These are phyloP conservation scores for Aurelia sp. DNA, from an alignment of 30 jellyfish, hydroid and myxozoan species.

Conservation along the genomic window DNA sequence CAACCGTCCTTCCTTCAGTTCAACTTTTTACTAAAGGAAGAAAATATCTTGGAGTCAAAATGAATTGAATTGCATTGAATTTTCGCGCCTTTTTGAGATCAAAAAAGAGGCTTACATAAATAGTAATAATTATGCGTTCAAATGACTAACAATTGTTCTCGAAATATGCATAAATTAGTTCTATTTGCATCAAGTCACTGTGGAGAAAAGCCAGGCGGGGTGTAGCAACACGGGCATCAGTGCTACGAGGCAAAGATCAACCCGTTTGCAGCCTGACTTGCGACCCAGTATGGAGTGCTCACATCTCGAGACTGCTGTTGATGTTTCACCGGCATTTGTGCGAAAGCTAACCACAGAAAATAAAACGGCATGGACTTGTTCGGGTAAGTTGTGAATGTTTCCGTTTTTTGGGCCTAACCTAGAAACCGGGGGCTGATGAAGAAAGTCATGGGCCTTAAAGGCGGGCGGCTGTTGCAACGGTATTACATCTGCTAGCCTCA, in stretches of 20 bases:
- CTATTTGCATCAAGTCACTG: background rate
- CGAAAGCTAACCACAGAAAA: slow-evolving; percentile 68
- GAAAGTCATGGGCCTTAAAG: no score
- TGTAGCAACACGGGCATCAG: background rate
- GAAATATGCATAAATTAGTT: background rate
- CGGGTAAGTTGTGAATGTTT: slow-evolving; percentile 52
- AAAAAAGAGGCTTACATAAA: no score
- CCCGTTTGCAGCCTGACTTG: background rate
- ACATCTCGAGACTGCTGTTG: slow-evolving; percentile 83
- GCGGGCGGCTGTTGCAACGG: no score
- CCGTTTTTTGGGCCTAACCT: slow-evolving; percentile 7
- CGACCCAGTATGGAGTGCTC: slow-evolving; percentile 78
- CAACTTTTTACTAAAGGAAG: no score
- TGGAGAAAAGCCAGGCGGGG: slow-evolving; percentile 15
- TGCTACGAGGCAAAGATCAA: background rate
- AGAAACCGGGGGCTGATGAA: no score
- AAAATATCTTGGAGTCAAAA: no score
- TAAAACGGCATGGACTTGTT: slow-evolving; percentile 78
- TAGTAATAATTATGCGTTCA: no score
- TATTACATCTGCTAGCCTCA: no score
- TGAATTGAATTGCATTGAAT: no score
- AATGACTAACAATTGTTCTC: background rate
- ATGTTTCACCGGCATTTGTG: slow-evolving; percentile 89
- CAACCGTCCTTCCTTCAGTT: no score
- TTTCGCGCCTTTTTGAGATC: no score